Percentiles rank a stretch among this genome's conserved stretches.
Evolutionary conservation across 2,113 vertebrate species (phyloP).

Genomic region (Rhegmatorhina hoffmannsi): DNA sequence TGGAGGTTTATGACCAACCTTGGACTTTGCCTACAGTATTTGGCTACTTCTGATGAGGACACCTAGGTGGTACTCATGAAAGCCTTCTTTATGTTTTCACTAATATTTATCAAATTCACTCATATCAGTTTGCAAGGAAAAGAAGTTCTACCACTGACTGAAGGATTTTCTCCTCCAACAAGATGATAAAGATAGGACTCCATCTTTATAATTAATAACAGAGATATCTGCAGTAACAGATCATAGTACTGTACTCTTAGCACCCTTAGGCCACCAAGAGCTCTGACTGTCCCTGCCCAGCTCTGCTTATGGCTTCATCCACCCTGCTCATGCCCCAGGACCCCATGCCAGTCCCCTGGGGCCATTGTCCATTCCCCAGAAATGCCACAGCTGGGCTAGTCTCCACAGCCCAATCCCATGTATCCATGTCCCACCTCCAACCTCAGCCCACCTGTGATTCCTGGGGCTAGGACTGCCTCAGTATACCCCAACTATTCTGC

Average conservation of each 20-base stretch:
- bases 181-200: neutral
- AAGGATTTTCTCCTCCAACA: neutral
- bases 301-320: accelerated
- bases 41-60: neutral
- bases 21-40: neutral
- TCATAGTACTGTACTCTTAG: neutral
- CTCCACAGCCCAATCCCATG: neutral
- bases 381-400: neutral
- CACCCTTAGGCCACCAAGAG: neutral
- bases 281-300: neutral
- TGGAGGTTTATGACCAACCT: neutral
- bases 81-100: neutral
- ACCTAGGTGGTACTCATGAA: neutral
- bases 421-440: accelerated
- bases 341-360: neutral
- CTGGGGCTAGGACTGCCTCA: accelerated
- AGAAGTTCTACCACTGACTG: neutral
- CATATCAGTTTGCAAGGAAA: neutral
- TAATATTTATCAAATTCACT: neutral
- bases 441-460: neutral
- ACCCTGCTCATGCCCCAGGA: neutral
- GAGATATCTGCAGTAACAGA: neutral
- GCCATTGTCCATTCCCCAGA: neutral
- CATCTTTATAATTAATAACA: neutral
- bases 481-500: accelerated